Base-by-base conservation (phyloP, 2,113 vertebrate species). In the Mohoua ochrocephala region DNA sequence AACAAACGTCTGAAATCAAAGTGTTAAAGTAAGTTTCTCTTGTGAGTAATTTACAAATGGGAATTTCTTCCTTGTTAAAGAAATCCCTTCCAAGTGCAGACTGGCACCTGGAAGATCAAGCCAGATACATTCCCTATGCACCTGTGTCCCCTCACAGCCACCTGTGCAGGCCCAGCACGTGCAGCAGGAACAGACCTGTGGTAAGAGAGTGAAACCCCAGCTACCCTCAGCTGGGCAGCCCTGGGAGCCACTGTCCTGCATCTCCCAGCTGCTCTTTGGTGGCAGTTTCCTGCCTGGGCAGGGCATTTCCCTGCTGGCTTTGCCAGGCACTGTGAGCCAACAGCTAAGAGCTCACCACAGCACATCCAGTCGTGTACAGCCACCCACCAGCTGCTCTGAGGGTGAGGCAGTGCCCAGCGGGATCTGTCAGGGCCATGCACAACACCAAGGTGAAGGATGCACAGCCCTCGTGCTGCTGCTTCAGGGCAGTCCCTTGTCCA, bases 291-390 rank as follows among this genome's bases (percentile, higher is more conserved):
- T 56, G 79, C 82, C 49, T 50, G 71, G 59, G 41, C 30, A 56
- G 37, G 56, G 45, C 64, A 33, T 63, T 52, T 53, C 64, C 39
- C 57, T 53, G 79, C 57, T 69, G 5, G 0, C 37, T 83, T 37
- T 77, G n/a, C 37, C 86, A 60, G 52, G 12, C 24, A 13, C n/a
- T 18, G 1, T 1, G 15, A 84, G 52, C 31, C 12, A 3, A 28
- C 5, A 44, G 68, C 1, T 13, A 27, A 52, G 69, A 75, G 88
- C 57, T 73, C 76, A 12, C 4, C 56, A 15, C 26, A 47, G 82
- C 10, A 5, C 22, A 7, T 7, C 26, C 61, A 59, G 44, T 5
- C 0, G 0, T 11, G 73, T 47, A 8, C 53, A 50, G 56, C 9
- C 20, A 1, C 7, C 1, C 44, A 24, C 9, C 68, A 47, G 80